Base-by-base conservation (phyloP, 2,797 vertebrate species). In the Ataeniobius toweri region DNA sequence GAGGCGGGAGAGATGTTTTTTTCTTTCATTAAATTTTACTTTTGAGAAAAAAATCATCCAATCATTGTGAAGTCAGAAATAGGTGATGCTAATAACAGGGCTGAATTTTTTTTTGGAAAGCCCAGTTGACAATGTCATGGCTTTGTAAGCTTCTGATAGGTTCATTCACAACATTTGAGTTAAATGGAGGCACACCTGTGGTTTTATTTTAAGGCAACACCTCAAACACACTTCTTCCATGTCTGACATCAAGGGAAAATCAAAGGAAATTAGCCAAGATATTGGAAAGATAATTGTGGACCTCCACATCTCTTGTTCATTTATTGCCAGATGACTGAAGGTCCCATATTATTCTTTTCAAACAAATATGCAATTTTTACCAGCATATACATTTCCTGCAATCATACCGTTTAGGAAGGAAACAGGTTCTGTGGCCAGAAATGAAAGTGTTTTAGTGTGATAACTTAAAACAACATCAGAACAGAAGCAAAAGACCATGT, bases 1-100 rank as follows among this genome's bases (percentile, higher is more conserved):
- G 96, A 61, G 94, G 96, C 94, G 10, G 39, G 4, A 96, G 95
- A 96, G 95, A 97, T 96, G 90, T 90, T 90, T 91, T 93, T 93
- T 56, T 9, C 2, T 20, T 76, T 68, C 18, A 3, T 24, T 56
- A 39, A 41, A 18, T 41, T 31, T 50, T 18, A 51, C n/a, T 41
- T 48, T 55, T 73, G 16, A 68, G 20, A 68, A 68, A 68, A 20
- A 68, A 68, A 24, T 8, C 39, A 44, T 44, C 5, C 20, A 44
- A 13, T 68, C 22, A n/a, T 41, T 67, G 20, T 41, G 63, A 67
- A 41, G 31, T 39, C 3, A 22, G 51, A 55, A 55, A 22, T 22
- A 22, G 20, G 36, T 41, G 8, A 67, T 24, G 2, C 59, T 31
- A 18, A 36, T 31, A 18, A 39, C 31, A 65, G 1, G 13, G 6